Evolutionary conservation across 2,797 vertebrate genomes (phyloP).

Genomic region (Neostethus bicornis): DNA sequence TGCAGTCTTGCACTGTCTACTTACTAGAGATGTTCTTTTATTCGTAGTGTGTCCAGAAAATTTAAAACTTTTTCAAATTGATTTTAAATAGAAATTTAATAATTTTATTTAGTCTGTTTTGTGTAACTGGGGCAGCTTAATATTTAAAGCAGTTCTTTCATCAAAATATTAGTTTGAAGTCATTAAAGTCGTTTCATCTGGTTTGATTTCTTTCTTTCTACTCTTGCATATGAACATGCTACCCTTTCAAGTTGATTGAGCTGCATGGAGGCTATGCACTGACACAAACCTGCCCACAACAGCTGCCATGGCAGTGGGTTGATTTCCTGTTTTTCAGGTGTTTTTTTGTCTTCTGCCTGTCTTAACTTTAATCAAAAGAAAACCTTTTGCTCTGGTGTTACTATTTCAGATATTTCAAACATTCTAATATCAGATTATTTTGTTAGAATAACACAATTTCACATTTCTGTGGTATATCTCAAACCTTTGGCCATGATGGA

Average conservation of each 20-base stretch:
- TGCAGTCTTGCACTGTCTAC: conserved; percentile 5
- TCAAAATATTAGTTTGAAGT: conserved; percentile 3
- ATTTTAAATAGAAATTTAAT: no score
- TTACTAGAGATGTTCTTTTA: conserved; percentile 17
- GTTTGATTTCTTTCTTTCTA: conserved; percentile 6
- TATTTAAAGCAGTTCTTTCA: conserved; percentile 10
- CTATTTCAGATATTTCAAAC: background rate
- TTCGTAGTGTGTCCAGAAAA: conserved; percentile 10
- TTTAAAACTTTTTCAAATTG: no score
- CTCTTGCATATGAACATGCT: conserved; percentile 28
- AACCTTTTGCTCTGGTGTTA: background rate
- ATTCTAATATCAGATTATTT: conserved; percentile 3
- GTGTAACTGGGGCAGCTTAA: background rate
- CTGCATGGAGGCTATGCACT: conserved; percentile 25
- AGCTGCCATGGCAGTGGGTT: conserved; percentile 45
- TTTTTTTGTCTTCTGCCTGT: background rate
- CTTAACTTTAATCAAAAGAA: background rate
- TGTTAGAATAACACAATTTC: background rate
- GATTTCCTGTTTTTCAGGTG: conserved; percentile 66
- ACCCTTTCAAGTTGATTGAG: conserved; percentile 26
- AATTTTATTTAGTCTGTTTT: conserved; percentile 13
- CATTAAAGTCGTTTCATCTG: background rate
- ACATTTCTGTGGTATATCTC: conserved; percentile 5
- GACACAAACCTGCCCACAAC: conserved; percentile 45
- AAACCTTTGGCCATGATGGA: conserved; percentile 2